phyloP scores from a whole-genome alignment of 2,113 vertebrate species.

The Cygnus atratus region DNA sequence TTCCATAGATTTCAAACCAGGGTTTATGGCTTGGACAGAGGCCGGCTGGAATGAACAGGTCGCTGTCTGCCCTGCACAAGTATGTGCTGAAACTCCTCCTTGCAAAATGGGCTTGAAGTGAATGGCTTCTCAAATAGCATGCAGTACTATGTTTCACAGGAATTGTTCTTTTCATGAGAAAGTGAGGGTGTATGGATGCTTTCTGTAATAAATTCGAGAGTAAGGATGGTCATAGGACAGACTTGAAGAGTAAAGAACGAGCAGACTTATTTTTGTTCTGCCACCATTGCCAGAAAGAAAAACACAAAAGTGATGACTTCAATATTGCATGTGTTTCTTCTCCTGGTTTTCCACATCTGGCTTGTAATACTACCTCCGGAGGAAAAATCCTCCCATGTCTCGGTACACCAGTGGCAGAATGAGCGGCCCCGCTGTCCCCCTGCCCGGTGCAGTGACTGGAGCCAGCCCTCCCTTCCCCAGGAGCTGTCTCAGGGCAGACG shows the following conservation, averaged over 20 bases:
- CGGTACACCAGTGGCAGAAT: not conserved
- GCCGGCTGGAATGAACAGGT: not conserved
- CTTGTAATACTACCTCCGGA: not conserved
- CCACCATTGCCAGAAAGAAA: not conserved
- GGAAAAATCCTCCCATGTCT: not conserved
- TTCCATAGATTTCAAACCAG: not conserved
- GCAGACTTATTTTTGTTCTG: not conserved
- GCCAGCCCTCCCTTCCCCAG: not conserved
- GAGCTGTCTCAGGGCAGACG: fast-evolving
- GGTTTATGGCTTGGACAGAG: not conserved
- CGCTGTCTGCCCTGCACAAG: not conserved
- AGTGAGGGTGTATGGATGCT: not conserved
- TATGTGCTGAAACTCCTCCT: not conserved
- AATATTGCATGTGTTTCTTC: not conserved
- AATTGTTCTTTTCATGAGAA: not conserved
- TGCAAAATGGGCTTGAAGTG: not conserved
- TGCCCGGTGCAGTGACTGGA: fast-evolving
- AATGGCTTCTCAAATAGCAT: not conserved
- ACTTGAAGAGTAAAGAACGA: not conserved
- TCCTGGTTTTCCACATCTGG: not conserved
- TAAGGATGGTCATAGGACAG: not conserved
- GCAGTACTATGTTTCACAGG: fast-evolving
- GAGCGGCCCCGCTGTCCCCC: fast-evolving
- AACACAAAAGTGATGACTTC: fast-evolving
- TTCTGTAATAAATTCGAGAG: not conserved